These are phyloP conservation scores for Thera britannica DNA, from an alignment of 2,888 invertebrate genomes.

Conservation along the genomic window DNA sequence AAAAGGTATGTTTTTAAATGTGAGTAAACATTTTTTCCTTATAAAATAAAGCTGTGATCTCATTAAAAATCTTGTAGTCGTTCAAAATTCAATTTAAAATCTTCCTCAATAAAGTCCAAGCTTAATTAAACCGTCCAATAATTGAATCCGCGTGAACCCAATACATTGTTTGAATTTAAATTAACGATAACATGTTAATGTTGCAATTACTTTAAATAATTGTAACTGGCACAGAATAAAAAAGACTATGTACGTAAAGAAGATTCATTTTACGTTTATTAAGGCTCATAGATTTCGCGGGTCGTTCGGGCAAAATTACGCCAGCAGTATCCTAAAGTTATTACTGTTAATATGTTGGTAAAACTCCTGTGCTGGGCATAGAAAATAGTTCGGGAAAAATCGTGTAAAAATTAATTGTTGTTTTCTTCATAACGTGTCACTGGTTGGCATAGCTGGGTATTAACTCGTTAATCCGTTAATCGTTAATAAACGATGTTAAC, in stretches of 20 bases:
- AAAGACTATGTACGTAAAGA: constrained; percentile 43
- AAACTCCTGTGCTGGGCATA: constrained; percentile 37
- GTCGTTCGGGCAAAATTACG: constrained; percentile 75
- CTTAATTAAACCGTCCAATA: constrained; percentile 59
- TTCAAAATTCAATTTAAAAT: constrained; percentile 27
- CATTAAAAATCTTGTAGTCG: constrained; percentile 1
- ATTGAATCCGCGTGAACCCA: constrained; percentile 55
- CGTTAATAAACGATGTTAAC: too few species aligned
- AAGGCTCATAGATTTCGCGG: constrained; percentile 80
- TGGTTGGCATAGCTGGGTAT: too few species aligned
- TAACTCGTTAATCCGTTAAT: too few species aligned
- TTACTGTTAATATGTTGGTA: constrained; percentile 79
- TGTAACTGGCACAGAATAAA: constrained; percentile 51
- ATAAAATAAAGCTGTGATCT: neutral
- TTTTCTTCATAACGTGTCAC: too few species aligned
- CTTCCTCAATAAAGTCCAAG: constrained; percentile 17
- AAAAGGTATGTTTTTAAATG: too few species aligned
- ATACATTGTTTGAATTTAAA: constrained; percentile 70
- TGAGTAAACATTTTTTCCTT: neutral
- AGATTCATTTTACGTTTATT: constrained; percentile 78
- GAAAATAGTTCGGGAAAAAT: neutral
- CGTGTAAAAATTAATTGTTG: too few species aligned
- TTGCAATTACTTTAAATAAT: constrained; percentile 80
- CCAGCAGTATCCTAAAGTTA: constrained; percentile 79
- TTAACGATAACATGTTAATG: constrained; percentile 71